Conservation (phyloP, 2,888 invertebrate genomes). For the Muschampia plurimacula region DNA sequence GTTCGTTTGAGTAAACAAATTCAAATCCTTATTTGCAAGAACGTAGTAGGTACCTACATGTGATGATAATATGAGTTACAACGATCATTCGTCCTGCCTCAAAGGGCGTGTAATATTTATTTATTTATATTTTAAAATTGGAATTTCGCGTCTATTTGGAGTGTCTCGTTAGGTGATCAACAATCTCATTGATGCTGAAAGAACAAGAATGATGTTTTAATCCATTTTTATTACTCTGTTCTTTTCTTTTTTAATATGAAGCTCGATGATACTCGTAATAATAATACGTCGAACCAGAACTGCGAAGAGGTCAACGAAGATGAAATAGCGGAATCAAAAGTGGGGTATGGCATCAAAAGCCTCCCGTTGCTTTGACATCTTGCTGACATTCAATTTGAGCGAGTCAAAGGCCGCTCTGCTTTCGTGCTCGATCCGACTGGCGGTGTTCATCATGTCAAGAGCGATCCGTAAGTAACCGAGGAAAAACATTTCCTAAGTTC, state of each 20-base stretch:
- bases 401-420: constrained; percentile 29
- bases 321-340: constrained; percentile 30
- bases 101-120: too few relatives aligned
- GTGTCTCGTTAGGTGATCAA: too few relatives aligned
- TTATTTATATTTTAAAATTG: too few relatives aligned
- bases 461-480: constrained; percentile 13
- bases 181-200: too few relatives aligned
- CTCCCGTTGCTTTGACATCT: constrained; percentile 30
- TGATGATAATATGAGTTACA: too few relatives aligned
- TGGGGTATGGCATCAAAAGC: constrained; percentile 36
- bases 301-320: constrained; percentile 17
- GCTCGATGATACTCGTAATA: not conserved
- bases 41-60: too few relatives aligned
- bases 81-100: too few relatives aligned
- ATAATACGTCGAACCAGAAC: not conserved
- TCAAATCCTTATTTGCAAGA: too few relatives aligned
- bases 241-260: not conserved
- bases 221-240: not conserved
- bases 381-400: constrained; percentile 35
- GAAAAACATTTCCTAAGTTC: constrained; percentile 10
- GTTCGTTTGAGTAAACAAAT: too few relatives aligned
- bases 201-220: too few relatives aligned
- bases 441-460: not conserved
- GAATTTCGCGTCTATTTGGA: too few relatives aligned
- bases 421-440: not conserved